Base-by-base conservation (phyloP, 1,140 invertebrate genomes). In the Teleopsis dalmanni region DNA sequence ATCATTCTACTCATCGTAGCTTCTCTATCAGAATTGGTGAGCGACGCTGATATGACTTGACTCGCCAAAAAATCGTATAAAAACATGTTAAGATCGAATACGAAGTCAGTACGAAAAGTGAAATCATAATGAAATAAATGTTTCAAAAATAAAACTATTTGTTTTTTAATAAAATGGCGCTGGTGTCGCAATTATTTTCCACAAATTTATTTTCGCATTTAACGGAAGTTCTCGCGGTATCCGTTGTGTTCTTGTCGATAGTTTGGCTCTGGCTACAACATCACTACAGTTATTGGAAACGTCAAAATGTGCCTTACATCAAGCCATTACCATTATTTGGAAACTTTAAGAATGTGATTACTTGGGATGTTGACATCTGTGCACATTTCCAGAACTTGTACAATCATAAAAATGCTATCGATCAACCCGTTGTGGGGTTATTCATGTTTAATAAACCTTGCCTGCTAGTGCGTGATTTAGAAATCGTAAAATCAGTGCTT, bases 401-500 rank as follows among this genome's bases (percentile, higher is more conserved):
- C 10, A 52, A 53, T 19, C 25, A 50, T 3, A 51, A 56, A 2
- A 45, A 38, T 4, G 33, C 41, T 9, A 34, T 58, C 13, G 54
- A 61, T 3, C 57, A 59, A 22, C 55, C 65, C 0, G 33, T 57
- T 5, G 47, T 74, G n/a, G 73, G 73, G 1, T 55, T 74, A 9
- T 73, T 69, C 47, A 47, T 73, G 36, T 49, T 72, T 3, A 53
- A 66, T 37, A 55, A 61, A 11, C 77, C 78, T 0, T 58, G 54
- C 1, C 19, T 80, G 5, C 47, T 79, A 0, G 47, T 79, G 1
- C 62, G 70, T 11, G 75, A 79, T 59, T 62, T 72, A 1, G 72
- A 77, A 4, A 46, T 80, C 3, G 59, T 80, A 8, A 76, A 76
- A 45, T 53, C 59, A 18, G 68, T 81, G 25, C 52, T 78, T 22